phyloP scores from a whole-genome alignment of 37 sponge, comb jelly and placozoan species.

The Bolinopsis microptera region DNA sequence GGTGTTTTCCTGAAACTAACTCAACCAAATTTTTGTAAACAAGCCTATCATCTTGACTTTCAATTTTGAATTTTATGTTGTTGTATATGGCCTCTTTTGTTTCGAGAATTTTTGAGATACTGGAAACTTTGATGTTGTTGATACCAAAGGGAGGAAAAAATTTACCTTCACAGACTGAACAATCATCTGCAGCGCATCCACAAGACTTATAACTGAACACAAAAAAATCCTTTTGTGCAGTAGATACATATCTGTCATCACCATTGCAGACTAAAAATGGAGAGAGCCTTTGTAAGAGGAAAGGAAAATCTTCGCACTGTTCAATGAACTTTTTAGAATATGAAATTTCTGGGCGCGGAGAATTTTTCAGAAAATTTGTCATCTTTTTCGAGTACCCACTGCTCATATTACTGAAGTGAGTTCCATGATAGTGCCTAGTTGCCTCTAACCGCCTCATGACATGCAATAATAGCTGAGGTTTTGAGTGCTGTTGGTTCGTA shows the following conservation, averaged over 20 bases:
- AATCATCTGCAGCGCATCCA: neutral
- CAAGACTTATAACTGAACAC: constrained; percentile 12
- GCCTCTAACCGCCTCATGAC: neutral
- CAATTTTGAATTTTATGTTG: neutral
- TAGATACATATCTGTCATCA: neutral
- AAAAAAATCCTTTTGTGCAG: neutral
- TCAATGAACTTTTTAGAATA: neutral
- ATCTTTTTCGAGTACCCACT: neutral
- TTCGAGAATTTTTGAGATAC: neutral
- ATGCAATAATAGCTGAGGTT: neutral
- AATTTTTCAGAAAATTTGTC: neutral
- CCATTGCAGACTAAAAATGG: neutral
- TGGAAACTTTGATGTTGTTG: neutral
- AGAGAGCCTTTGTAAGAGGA: neutral
- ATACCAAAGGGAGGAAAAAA: neutral
- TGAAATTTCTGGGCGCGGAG: neutral
- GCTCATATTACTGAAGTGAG: neutral
- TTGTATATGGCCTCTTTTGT: neutral
- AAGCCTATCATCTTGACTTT: neutral
- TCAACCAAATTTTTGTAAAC: neutral
- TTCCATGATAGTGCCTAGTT: neutral
- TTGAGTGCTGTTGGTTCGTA: constrained; percentile 10
- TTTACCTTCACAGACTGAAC: neutral
- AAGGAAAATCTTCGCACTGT: neutral
- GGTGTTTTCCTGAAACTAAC: neutral